Evolutionary conservation across 2,888 invertebrate species (phyloP).

Genomic region (Acheta domesticus): DNA sequence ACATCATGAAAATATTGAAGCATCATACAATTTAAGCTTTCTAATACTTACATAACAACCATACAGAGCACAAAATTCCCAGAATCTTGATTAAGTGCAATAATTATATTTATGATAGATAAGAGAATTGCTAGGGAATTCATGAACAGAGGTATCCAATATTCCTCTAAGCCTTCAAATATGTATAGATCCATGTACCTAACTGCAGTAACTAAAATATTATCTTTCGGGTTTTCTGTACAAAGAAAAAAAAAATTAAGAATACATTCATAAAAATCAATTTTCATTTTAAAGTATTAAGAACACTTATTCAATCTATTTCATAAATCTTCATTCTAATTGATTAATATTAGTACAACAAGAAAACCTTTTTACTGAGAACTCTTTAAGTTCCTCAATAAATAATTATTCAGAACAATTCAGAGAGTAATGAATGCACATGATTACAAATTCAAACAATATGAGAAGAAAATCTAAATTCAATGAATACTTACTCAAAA

Average conservation of each 20-base stretch:
- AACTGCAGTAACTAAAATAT: conserved; percentile 30
- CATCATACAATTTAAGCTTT: not conserved
- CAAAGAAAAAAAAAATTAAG: not conserved
- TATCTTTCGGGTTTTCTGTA: conserved; percentile 25
- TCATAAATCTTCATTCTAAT: no score
- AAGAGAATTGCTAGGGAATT: not conserved
- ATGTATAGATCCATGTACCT: conserved; percentile 33
- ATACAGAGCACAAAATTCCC: conserved; percentile 28
- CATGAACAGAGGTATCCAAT: conserved; percentile 36
- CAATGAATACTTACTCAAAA: conserved; percentile 35
- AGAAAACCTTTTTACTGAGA: no score
- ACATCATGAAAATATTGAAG: not conserved
- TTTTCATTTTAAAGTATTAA: no score
- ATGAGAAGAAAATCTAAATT: not conserved
- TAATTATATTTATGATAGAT: not conserved
- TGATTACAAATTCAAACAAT: no score
- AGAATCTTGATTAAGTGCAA: not conserved
- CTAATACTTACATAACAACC: conserved; percentile 32
- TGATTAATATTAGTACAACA: no score
- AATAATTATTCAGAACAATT: no score
- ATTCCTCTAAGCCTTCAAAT: conserved; percentile 39
- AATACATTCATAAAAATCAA: no score
- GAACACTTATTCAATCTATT: no score
- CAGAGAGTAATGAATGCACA: no score
- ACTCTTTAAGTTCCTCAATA: no score